Evolutionary conservation across 2,113 vertebrate species (phyloP).

Genomic region (Apodemus sylvaticus): DNA sequence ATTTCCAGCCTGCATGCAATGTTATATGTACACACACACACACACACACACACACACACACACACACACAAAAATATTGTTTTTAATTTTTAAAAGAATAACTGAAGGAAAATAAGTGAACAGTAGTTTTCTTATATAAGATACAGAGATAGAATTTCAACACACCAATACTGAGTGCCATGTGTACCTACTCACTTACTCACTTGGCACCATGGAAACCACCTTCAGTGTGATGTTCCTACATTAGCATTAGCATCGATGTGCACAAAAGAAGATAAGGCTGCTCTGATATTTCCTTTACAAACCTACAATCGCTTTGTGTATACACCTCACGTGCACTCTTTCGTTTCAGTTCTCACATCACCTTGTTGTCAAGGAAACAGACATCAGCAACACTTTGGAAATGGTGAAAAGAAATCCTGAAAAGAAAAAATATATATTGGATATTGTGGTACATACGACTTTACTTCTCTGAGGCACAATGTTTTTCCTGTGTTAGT

Average conservation of each 20-base stretch:
- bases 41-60: neutral
- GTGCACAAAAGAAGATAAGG: slow-evolving; percentile 42
- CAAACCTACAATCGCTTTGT: slow-evolving; percentile 33
- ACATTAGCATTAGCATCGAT: slow-evolving; percentile 23
- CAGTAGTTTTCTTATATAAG: neutral
- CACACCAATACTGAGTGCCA: neutral
- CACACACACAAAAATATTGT: neutral
- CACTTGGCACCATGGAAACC: neutral
- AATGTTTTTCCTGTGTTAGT: neutral
- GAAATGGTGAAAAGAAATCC: slow-evolving; percentile 33
- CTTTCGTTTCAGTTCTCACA: slow-evolving; percentile 24
- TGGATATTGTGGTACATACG: neutral
- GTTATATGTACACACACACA: neutral
- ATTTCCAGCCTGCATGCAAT: neutral
- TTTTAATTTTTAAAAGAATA: slow-evolving; percentile 21
- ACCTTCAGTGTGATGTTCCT: neutral
- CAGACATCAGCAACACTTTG: slow-evolving; percentile 50
- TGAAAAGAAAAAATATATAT: neutral
- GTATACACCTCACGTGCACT: slow-evolving; percentile 17
- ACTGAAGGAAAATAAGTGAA: neutral
- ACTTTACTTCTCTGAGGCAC: neutral
- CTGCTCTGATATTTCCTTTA: slow-evolving; percentile 46
- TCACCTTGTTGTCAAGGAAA: slow-evolving; percentile 73
- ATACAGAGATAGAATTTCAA: neutral
- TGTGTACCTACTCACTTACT: neutral